These are phyloP conservation scores for Lepus timidus DNA, from an alignment of 2,113 vertebrate genomes.

Conservation along the genomic window DNA sequence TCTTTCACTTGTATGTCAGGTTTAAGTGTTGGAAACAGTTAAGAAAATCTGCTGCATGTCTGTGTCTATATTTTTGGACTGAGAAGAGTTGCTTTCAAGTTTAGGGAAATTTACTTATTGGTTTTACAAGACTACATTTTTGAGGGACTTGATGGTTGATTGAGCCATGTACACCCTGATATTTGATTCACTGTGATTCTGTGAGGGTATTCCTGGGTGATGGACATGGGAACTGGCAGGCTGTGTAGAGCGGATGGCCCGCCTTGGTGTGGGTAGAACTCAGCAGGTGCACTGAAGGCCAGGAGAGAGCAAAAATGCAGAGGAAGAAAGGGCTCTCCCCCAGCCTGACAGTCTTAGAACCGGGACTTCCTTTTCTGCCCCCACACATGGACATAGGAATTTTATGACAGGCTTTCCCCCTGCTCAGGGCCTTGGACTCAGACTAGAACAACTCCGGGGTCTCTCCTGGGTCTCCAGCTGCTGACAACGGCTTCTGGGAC, in stretches of 20 bases:
- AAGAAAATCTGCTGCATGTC: conserved; percentile 14
- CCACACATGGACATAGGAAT: neutral
- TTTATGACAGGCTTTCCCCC: neutral
- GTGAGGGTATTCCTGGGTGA: neutral
- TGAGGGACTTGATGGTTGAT: neutral
- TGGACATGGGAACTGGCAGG: neutral
- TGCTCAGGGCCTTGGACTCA: neutral
- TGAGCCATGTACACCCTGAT: neutral
- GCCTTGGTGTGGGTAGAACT: neutral
- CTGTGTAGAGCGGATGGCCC: neutral
- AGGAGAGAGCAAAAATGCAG: neutral
- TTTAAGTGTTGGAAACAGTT: conserved; percentile 26
- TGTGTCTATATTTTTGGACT: neutral
- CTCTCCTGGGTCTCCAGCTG: neutral
- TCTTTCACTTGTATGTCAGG: neutral
- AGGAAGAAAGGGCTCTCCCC: neutral
- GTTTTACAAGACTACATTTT: conserved; percentile 13
- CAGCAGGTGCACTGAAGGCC: neutral
- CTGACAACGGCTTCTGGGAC: neutral
- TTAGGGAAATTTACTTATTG: conserved; percentile 20
- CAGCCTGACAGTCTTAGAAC: neutral
- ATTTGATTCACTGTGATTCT: neutral
- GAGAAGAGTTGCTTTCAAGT: neutral
- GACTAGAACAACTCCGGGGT: neutral
- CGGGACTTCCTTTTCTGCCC: neutral